Evolutionary conservation across 2,888 invertebrate species (phyloP).

Genomic region (Sclerodermus sp.): DNA sequence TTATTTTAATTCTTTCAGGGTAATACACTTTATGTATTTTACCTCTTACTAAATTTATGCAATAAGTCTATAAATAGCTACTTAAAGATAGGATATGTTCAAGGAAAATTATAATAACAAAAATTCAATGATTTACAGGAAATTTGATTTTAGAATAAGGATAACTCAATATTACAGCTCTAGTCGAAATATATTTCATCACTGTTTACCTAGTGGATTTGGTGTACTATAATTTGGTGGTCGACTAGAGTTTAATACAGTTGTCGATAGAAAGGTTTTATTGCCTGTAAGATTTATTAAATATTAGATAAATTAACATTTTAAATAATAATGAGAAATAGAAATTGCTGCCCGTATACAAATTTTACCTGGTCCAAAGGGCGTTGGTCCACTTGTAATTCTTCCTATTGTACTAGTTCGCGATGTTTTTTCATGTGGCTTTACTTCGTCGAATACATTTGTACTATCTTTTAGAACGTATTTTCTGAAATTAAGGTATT

Average conservation of each 20-base stretch:
- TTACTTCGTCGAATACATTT: conserved; percentile 70
- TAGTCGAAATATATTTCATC: conserved; percentile 9
- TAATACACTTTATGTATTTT: conserved; percentile 44
- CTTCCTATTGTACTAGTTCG: conserved; percentile 45
- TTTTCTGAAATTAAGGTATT: conserved; percentile 78
- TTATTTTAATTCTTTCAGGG: conserved; percentile 21
- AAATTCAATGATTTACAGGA: conserved; percentile 21
- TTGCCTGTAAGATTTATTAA: conserved; percentile 37
- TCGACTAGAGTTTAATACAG: conserved; percentile 40
- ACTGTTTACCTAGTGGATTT: conserved; percentile 51
- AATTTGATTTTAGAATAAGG: conserved; percentile 17
- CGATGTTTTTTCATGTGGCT: conserved; percentile 37
- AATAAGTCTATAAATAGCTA: too few species aligned
- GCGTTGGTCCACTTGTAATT: conserved; percentile 66
- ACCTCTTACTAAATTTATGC: conserved; percentile 53
- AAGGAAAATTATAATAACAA: conserved; percentile 28
- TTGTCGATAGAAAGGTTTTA: conserved; percentile 48
- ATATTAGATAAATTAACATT: neutral
- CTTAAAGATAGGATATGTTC: conserved; percentile 42
- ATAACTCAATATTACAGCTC: conserved; percentile 19
- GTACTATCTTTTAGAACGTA: conserved; percentile 76
- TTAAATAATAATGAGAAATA: too few species aligned
- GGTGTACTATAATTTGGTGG: conserved; percentile 46
- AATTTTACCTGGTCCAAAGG: conserved; percentile 60
- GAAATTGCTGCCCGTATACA: too few species aligned